Evolutionary conservation across 2,888 invertebrate genomes (phyloP).

Genomic region (Pediacus dermestoides): DNA sequence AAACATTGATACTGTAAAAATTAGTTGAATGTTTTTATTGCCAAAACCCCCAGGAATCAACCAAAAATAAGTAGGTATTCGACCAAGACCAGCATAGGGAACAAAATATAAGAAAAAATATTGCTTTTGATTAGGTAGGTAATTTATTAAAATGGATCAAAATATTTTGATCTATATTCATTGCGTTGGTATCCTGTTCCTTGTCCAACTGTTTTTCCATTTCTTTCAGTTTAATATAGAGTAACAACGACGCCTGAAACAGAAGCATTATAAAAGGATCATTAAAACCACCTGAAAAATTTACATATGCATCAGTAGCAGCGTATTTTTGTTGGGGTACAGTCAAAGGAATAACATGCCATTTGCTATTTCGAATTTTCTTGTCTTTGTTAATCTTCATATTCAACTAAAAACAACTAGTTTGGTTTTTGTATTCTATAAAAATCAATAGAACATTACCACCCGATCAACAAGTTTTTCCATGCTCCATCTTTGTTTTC

Average conservation of each 20-base stretch:
- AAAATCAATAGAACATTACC: constrained; percentile 42
- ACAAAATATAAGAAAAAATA: too few relatives aligned
- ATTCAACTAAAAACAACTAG: constrained; percentile 47
- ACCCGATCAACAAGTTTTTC: constrained; percentile 55
- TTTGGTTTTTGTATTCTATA: not conserved
- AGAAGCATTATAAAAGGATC: too few relatives aligned
- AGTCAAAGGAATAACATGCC: constrained; percentile 57
- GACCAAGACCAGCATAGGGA: too few relatives aligned
- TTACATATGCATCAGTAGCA: constrained; percentile 65
- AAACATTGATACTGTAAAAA: constrained; percentile 17
- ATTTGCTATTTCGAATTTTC: constrained; percentile 58
- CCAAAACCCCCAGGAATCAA: too few relatives aligned
- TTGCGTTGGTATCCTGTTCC: not conserved
- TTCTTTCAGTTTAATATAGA: not conserved
- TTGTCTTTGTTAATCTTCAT: constrained; percentile 56
- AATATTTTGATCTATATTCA: too few relatives aligned
- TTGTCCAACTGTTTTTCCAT: not conserved
- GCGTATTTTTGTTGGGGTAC: constrained; percentile 58
- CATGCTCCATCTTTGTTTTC: constrained; percentile 59
- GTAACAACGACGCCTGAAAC: constrained; percentile 3
- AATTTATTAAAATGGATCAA: too few relatives aligned
- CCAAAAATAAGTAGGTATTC: too few relatives aligned
- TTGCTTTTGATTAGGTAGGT: too few relatives aligned
- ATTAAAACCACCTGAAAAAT: too few relatives aligned
- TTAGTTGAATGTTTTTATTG: constrained; percentile 1